Evolutionary conservation across 2,888 invertebrate species (phyloP).

Genomic region (Erebia palarica): DNA sequence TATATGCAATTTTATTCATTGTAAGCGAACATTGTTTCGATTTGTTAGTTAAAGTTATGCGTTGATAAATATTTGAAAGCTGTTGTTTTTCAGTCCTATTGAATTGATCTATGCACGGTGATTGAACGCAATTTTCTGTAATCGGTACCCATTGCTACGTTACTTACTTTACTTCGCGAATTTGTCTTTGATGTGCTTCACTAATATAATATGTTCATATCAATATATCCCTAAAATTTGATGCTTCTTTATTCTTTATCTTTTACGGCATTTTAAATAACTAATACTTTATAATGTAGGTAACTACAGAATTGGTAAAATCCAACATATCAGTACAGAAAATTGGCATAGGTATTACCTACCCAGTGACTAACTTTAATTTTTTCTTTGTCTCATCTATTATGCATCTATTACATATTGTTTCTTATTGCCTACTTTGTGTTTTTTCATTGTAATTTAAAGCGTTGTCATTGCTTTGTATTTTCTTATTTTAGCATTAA

Average conservation of each 20-base stretch:
- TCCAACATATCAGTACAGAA: constrained; percentile 76
- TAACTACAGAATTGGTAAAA: constrained; percentile 53
- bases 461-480: constrained; percentile 57
- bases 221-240: constrained; percentile 56
- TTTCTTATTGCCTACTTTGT: constrained; percentile 38
- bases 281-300: constrained; percentile 55
- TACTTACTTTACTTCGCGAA: constrained; percentile 32
- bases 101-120: constrained; percentile 46
- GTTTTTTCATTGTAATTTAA: constrained; percentile 57
- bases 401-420: constrained; percentile 30
- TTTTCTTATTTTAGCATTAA: constrained; percentile 76
- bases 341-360: constrained; percentile 63
- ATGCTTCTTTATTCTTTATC: constrained; percentile 67
- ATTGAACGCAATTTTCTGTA: constrained; percentile 30
- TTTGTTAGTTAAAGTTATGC: constrained; percentile 82
- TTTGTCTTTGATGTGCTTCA: constrained; percentile 34
- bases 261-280: constrained; percentile 39
- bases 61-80: constrained; percentile 65
- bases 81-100: constrained; percentile 62
- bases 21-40: constrained; percentile 81
- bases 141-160: constrained; percentile 29
- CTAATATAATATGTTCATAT: constrained; percentile 74
- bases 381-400: constrained; percentile 43
- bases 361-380: constrained; percentile 45
- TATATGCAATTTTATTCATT: constrained; percentile 81